Evolutionary conservation across 2,888 invertebrate species (phyloP), one percentile per base, ranked within the genome.

Genomic region (Cyclophora albipunctata): DNA sequence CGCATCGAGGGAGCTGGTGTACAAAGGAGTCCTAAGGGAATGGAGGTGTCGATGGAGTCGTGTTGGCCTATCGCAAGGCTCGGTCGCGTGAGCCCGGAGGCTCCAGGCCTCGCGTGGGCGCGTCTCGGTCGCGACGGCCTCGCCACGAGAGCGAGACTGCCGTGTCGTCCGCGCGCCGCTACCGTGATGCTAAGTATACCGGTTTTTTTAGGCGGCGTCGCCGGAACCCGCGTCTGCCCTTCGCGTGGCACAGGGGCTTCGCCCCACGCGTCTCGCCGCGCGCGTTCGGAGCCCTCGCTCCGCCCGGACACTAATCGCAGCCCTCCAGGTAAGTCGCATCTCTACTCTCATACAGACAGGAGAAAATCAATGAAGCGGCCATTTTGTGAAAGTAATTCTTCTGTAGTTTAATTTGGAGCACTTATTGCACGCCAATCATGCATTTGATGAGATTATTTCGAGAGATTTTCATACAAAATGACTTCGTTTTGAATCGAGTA

Each of bases 201-300:
- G 84, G 82, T 84, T 82, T 70, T 74, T 86, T 83, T 70, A 85
- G 85, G 85, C 84, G 84, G 82, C 78, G 81, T 73, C 67, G 81
- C 75, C 74, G 83, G 84, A 75, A 75, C 66, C 69, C 81, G 84
- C 73, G 81, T 75, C 73, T 72, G 72, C 72, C 80, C 73, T 77
- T 75, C 81, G 84, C 81, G 84, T 77, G 82, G 82, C 81, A 73
- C 71, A 75, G 74, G 77, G 73, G 71, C 75, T 73, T 67, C 71
- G 76, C 75, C 73, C 73, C 64, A 63, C 76, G 76, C 76, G 82
- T 65, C 73, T 51, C 76, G 77, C 65, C 86, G 87, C 87, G 84
- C 87, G 87, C 86, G 87, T 81, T 75, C 55, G 81, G 87, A 87
- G 87, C 87, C 87, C 87, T 85, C 60, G 87, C 86, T 87, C 87